Percentiles rank a stretch among this genome's conserved stretches.
Evolutionary conservation across 2,113 vertebrate genomes (phyloP).

Genomic region (Solea solea): DNA sequence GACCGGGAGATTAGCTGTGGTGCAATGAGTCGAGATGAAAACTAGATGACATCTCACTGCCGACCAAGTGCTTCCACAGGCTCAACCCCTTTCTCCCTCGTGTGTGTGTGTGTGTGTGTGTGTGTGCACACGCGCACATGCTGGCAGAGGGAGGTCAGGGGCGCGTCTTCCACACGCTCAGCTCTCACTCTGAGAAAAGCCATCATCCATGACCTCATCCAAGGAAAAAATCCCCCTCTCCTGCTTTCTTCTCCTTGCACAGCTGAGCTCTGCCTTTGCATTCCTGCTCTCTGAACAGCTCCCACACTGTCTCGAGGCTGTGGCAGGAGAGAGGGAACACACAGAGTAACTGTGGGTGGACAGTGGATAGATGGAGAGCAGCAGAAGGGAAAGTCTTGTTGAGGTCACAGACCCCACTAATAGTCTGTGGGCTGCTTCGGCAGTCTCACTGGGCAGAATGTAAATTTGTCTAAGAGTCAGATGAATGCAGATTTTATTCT

Average conservation of each 20-base stretch:
- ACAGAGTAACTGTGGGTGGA: conserved; percentile 59
- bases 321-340: conserved; percentile 51
- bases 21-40: conserved; percentile 66
- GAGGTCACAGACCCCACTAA: conserved; percentile 71
- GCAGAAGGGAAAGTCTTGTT: conserved; percentile 56
- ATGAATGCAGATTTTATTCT: conserved; percentile 37
- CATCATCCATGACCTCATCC: conserved; percentile 82
- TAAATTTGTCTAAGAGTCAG: conserved; percentile 46
- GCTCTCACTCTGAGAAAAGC: conserved; percentile 60
- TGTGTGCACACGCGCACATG: conserved; percentile 26
- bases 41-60: conserved; percentile 58
- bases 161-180: conserved; percentile 72
- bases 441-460: conserved; percentile 32
- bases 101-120: conserved; percentile 36
- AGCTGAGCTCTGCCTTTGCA: conserved; percentile 65
- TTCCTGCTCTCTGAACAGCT: conserved; percentile 78
- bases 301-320: conserved; percentile 71
- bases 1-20: conserved; percentile 56
- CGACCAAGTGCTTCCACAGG: conserved; percentile 37
- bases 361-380: conserved; percentile 36
- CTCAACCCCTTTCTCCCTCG: conserved; percentile 29
- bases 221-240: conserved; percentile 76
- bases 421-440: conserved; percentile 55
- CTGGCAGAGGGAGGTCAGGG: conserved; percentile 67
- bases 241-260: conserved; percentile 48